These are phyloP conservation scores for Phalera bucephala DNA, from an alignment of 2,888 invertebrate species.

Conservation along the genomic window DNA sequence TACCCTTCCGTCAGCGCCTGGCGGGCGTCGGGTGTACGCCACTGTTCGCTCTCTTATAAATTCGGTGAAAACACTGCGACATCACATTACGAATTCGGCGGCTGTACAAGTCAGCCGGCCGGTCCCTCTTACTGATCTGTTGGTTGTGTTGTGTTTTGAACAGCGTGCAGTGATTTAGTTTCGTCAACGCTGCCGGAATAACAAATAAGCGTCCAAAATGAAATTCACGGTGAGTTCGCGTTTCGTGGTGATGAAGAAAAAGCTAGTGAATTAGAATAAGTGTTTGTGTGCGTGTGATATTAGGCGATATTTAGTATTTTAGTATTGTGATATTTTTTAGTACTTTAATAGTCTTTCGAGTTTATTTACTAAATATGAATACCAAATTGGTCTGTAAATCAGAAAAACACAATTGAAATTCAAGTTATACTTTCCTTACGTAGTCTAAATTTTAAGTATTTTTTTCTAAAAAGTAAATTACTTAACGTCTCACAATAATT, in stretches of 20 bases:
- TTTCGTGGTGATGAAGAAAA: slow-evolving; percentile 37
- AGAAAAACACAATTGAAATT: no score
- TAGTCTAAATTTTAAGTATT: no score
- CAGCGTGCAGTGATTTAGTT: slow-evolving; percentile 72
- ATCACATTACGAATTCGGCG: slow-evolving; percentile 82
- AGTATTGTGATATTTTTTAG: no score
- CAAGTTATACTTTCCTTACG: no score
- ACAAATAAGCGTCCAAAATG: slow-evolving; percentile 71
- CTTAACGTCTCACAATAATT: no score
- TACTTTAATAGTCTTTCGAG: no score
- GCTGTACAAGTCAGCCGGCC: slow-evolving; percentile 71
- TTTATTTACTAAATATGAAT: no score
- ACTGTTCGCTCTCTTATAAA: slow-evolving; percentile 75
- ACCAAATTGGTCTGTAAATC: no score
- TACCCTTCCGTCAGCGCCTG: slow-evolving; percentile 65
- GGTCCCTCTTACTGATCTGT: slow-evolving; percentile 50
- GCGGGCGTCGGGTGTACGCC: slow-evolving; percentile 56
- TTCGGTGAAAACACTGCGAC: slow-evolving; percentile 75
- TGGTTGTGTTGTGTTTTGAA: slow-evolving; percentile 52
- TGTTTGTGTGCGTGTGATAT: no score
- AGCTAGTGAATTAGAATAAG: slow-evolving; percentile 35
- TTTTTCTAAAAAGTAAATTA: no score
- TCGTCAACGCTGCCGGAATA: slow-evolving; percentile 59
- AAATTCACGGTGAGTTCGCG: slow-evolving; percentile 81
- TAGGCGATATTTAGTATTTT: no score